Percentiles rank a stretch among this genome's conserved stretches.
Evolutionary conservation across 30 jellyfish, hydroid and myxozoan genomes (phyloP).

Genomic region (Calvadosia cruxmelitensis): DNA sequence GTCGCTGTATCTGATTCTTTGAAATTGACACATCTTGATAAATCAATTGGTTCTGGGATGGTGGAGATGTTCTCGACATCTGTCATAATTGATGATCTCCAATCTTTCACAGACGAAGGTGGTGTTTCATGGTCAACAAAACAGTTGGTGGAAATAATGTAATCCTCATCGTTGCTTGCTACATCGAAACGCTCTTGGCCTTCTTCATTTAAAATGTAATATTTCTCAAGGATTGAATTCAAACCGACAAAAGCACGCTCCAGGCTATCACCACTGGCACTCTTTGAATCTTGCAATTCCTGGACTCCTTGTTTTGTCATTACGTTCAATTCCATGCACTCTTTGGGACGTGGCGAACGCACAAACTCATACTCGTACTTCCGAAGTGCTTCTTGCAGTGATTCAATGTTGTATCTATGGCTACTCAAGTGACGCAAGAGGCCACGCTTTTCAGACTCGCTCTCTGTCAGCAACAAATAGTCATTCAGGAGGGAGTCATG

Average conservation of each 20-base stretch:
- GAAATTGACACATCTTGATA: background rate
- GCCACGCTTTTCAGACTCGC: constrained; percentile 65
- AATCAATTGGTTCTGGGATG: background rate
- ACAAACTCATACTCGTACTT: constrained; percentile 42
- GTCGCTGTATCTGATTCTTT: background rate
- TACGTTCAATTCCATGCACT: constrained; percentile 43
- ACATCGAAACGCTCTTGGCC: background rate
- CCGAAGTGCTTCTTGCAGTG: constrained; percentile 58
- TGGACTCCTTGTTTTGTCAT: constrained; percentile 1
- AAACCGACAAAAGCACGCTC: background rate
- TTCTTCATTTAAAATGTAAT: background rate
- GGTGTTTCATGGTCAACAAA: background rate
- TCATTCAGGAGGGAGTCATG: constrained; percentile 83
- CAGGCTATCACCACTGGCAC: background rate
- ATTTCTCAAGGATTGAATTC: background rate
- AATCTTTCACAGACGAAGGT: background rate
- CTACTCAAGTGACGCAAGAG: constrained; percentile 70
- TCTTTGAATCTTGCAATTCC: background rate
- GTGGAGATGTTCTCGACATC: background rate
- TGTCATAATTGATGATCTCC: background rate
- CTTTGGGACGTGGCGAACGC: constrained; percentile 49
- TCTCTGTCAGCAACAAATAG: constrained; percentile 52
- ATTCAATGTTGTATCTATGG: constrained; percentile 50
- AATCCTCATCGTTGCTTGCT: background rate
- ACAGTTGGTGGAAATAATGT: background rate